Conservation (phyloP, 2,797 vertebrate species). For the Limosa lapponica region DNA sequence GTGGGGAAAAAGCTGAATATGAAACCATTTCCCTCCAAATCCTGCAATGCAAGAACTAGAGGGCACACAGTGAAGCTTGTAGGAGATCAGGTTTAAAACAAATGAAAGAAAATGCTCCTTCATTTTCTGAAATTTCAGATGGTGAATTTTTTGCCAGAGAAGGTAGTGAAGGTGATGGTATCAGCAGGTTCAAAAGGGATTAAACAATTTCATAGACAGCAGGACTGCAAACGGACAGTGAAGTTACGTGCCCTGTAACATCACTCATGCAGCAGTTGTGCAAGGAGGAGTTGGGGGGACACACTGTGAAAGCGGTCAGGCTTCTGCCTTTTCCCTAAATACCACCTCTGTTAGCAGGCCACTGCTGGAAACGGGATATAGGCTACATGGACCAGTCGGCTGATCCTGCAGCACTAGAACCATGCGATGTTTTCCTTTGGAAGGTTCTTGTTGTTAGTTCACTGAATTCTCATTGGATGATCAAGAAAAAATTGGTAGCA, state of each 20-base stretch:
- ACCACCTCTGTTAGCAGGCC: not conserved
- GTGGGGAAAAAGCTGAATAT: not conserved
- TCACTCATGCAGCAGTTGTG: not conserved
- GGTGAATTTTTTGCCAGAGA: not conserved
- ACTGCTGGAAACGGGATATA: not conserved
- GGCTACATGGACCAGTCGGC: not conserved
- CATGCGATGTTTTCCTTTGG: not conserved
- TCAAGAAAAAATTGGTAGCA: not conserved
- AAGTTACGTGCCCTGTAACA: not conserved
- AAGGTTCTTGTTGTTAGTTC: not conserved
- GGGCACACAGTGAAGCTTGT: not conserved
- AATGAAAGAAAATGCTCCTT: not conserved
- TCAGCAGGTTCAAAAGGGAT: not conserved
- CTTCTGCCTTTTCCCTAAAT: not conserved
- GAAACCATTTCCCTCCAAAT: not conserved
- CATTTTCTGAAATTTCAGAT: not conserved
- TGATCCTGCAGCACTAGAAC: not conserved
- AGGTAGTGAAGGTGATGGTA: not conserved
- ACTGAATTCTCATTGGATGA: not conserved
- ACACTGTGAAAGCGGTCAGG: not conserved
- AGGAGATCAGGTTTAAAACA: not conserved
- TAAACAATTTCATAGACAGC: not conserved
- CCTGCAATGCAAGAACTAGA: not conserved
- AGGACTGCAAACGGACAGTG: not conserved
- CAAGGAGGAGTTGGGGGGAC: not conserved